These are phyloP conservation scores for Selenia dentaria DNA, from an alignment of 2,888 invertebrate species.

Conservation along the genomic window DNA sequence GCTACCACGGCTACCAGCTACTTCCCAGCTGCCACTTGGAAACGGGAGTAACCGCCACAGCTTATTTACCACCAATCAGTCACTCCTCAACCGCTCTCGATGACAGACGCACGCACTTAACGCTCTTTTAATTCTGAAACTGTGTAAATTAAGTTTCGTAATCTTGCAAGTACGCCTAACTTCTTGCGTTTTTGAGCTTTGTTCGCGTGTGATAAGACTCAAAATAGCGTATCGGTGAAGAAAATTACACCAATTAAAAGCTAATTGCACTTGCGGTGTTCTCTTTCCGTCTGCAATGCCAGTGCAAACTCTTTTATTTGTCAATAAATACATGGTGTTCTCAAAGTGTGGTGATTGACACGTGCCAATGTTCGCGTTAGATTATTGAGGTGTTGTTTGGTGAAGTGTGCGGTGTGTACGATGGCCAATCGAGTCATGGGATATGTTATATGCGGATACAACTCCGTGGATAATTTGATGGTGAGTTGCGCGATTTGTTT, in stretches of 20 bases:
- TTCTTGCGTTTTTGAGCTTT: constrained; percentile 19
- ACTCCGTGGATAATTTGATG: constrained; percentile 84
- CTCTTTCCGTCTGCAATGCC: constrained; percentile 31
- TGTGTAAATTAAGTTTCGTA: constrained; percentile 24
- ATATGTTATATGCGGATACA: constrained; percentile 85
- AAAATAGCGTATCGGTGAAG: constrained; percentile 26
- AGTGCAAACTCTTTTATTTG: constrained; percentile 7
- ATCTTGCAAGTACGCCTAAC: constrained; percentile 4
- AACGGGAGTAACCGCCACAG: constrained; percentile 8
- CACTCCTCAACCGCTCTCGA: constrained; percentile 46
- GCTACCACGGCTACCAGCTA: neutral
- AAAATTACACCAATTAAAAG: constrained; percentile 30
- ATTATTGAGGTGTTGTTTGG: constrained; percentile 24
- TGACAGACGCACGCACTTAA: constrained; percentile 36
- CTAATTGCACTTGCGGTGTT: constrained; percentile 38
- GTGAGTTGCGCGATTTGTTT: constrained; percentile 55
- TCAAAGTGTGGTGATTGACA: constrained; percentile 28
- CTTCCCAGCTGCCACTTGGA: constrained; percentile 4
- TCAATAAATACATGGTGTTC: constrained; percentile 24
- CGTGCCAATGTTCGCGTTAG: constrained; percentile 27
- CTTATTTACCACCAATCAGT: constrained; percentile 44
- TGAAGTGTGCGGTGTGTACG: constrained; percentile 37
- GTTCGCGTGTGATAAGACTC: constrained; percentile 28
- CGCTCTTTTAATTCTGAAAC: constrained; percentile 16
- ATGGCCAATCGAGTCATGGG: constrained; percentile 83